Percentiles rank a stretch among this genome's conserved stretches.
These are phyloP conservation scores for Hypselothyrea guttata DNA, from an alignment of 2,888 invertebrate species.

Conservation along the genomic window DNA sequence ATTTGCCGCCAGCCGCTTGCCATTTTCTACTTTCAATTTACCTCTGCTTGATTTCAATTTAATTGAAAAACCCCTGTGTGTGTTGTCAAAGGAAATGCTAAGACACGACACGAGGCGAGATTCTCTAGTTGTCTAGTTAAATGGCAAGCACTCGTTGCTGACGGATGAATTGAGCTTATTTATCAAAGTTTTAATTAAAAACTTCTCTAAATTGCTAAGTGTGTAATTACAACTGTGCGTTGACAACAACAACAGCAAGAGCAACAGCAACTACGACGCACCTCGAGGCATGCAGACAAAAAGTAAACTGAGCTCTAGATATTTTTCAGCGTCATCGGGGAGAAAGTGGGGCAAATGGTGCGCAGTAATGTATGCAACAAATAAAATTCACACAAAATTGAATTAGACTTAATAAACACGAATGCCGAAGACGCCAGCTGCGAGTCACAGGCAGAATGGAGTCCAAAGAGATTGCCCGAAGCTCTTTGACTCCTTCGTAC, in stretches of 20 bases:
- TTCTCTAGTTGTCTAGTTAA: conserved; percentile 19
- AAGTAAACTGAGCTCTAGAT: conserved; percentile 18
- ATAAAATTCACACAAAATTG: conserved; percentile 65
- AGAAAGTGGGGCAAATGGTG: conserved; percentile 1
- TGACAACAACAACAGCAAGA: conserved; percentile 16
- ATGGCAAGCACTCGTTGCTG: conserved; percentile 46
- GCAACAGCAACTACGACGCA: conserved; percentile 8
- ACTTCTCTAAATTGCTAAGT: conserved; percentile 66
- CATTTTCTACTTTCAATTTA: not conserved
- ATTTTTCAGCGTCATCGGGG: conserved; percentile 21
- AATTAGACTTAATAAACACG: conserved; percentile 69
- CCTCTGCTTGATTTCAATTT: conserved; percentile 48
- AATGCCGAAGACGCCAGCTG: conserved; percentile 44
- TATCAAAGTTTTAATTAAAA: conserved; percentile 75
- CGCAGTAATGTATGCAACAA: conserved; percentile 64
- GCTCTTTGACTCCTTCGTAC: too few species aligned
- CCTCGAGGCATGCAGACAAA: conserved; percentile 8
- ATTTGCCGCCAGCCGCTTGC: conserved; percentile 10
- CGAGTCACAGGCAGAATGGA: not conserved
- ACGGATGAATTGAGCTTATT: conserved; percentile 72
- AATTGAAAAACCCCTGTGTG: conserved; percentile 55
- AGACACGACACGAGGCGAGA: conserved; percentile 5
- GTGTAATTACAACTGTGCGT: conserved; percentile 67
- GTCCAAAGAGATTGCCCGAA: not conserved
- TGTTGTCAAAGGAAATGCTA: conserved; percentile 46